Conservation (phyloP, 2,888 invertebrate genomes). For the Rhopalosiphum nymphaeae region DNA sequence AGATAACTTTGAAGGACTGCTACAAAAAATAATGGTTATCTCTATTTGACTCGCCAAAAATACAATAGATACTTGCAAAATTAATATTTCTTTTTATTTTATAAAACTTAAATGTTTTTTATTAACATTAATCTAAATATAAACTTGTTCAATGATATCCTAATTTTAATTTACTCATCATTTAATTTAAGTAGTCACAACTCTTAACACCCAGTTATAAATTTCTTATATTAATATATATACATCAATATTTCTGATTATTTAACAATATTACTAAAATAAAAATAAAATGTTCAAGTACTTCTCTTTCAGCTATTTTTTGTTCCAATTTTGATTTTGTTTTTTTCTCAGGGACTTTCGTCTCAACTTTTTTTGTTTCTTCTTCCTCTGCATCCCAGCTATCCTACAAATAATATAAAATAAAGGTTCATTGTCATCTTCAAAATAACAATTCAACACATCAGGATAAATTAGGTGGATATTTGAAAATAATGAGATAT, state of each 20-base stretch:
- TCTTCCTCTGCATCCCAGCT: slow-evolving; percentile 94
- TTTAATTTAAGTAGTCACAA: neutral
- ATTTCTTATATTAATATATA: neutral
- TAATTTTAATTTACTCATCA: neutral
- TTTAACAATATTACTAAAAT: neutral
- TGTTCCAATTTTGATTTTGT: slow-evolving; percentile 82
- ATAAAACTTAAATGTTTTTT: neutral
- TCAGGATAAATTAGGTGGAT: neutral
- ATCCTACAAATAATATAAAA: slow-evolving; percentile 75
- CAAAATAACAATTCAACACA: neutral
- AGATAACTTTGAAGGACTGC: neutral
- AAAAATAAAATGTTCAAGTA: slow-evolving; percentile 32
- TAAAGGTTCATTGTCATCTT: neutral
- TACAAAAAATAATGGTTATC: neutral
- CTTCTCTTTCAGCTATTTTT: slow-evolving; percentile 88
- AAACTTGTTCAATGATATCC: neutral
- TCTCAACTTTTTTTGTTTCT: slow-evolving; percentile 84
- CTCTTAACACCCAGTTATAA: neutral
- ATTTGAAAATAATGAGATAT: neutral
- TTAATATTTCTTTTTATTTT: neutral
- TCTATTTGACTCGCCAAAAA: neutral
- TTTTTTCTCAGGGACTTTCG: slow-evolving; percentile 77
- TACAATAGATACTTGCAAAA: neutral
- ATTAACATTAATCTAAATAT: neutral
- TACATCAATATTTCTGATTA: neutral